Conservation (phyloP, 2,888 invertebrate species). For the Sarcophaga caerulescens region DNA sequence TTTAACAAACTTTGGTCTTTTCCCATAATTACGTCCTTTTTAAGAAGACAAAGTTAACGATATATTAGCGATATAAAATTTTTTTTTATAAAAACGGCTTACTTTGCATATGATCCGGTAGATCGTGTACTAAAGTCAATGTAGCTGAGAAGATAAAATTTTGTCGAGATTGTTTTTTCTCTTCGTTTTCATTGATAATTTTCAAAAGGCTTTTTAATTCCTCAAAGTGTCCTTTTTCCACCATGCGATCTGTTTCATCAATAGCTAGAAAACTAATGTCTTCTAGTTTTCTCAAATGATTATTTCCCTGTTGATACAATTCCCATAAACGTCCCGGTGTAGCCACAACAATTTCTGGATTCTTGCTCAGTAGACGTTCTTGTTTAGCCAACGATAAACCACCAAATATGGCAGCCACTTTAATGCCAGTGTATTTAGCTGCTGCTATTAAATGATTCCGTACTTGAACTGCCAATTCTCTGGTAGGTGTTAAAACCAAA, state of each 20-base stretch:
- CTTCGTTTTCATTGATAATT: conserved; percentile 87
- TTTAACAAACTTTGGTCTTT: conserved; percentile 82
- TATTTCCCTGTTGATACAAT: conserved; percentile 89
- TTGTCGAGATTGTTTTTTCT: conserved; percentile 86
- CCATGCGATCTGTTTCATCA: conserved; percentile 99
- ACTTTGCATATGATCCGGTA: conserved; percentile 87
- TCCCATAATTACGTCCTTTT: conserved; percentile 77
- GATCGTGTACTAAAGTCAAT: conserved; percentile 93
- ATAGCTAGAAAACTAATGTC: conserved; percentile 93
- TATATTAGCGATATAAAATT: neutral
- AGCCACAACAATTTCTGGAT: conserved; percentile 97
- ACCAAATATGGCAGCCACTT: conserved; percentile 93
- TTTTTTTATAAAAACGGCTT: conserved; percentile 73
- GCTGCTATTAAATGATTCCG: conserved; percentile 90
- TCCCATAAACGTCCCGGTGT: conserved; percentile 99
- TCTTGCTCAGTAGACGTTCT: conserved; percentile 89
- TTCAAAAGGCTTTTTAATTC: conserved; percentile 92
- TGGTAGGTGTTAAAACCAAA: conserved; percentile 95
- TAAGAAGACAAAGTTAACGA: conserved; percentile 29
- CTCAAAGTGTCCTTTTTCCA: conserved; percentile 97
- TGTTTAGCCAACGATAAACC: conserved; percentile 98
- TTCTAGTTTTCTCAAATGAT: conserved; percentile 87
- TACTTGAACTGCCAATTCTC: conserved; percentile 97
- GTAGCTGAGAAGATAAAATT: conserved; percentile 99
- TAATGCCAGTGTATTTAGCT: conserved; percentile 89